phyloP scores from a whole-genome alignment of 2,113 vertebrate genomes.

The Labeo rohita region DNA sequence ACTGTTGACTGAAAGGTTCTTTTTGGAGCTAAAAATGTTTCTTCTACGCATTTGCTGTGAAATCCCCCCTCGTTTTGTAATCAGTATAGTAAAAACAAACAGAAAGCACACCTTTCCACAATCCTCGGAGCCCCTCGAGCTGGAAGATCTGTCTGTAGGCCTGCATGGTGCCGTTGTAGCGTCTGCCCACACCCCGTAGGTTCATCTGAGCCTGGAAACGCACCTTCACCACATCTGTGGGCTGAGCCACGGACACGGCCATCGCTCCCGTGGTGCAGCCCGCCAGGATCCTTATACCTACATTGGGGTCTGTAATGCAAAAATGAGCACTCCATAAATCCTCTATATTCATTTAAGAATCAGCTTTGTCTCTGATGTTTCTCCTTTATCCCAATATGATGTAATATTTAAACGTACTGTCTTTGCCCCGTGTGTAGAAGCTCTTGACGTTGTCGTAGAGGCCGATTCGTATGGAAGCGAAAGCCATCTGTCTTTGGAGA shows the following conservation, averaged over 20 bases:
- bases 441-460: conserved; percentile 83
- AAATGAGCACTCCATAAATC: not conserved
- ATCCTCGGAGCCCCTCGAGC: conserved; percentile 80
- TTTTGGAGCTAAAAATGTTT: too few relatives aligned
- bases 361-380: too few relatives aligned
- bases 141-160: conserved; percentile 84
- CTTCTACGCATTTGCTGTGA: too few relatives aligned
- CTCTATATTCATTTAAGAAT: too few relatives aligned
- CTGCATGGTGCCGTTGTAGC: conserved; percentile 85
- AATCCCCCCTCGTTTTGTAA: too few relatives aligned
- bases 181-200: conserved; percentile 74
- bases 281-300: conserved; percentile 78
- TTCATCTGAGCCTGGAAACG: conserved; percentile 84
- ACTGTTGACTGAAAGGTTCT: too few relatives aligned
- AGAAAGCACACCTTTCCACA: conserved; percentile 84
- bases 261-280: conserved; percentile 84
- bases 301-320: conserved; percentile 62
- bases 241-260: conserved; percentile 83
- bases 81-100: too few relatives aligned
- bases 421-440: conserved; percentile 78
- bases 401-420: conserved; percentile 59
- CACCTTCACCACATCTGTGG: conserved; percentile 87
- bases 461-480: conserved; percentile 84
- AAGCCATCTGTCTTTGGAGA: conserved; percentile 84
- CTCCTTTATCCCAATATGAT: not conserved